Conservation (phyloP, 2,113 vertebrate genomes). For the Macrotis lagotis region DNA sequence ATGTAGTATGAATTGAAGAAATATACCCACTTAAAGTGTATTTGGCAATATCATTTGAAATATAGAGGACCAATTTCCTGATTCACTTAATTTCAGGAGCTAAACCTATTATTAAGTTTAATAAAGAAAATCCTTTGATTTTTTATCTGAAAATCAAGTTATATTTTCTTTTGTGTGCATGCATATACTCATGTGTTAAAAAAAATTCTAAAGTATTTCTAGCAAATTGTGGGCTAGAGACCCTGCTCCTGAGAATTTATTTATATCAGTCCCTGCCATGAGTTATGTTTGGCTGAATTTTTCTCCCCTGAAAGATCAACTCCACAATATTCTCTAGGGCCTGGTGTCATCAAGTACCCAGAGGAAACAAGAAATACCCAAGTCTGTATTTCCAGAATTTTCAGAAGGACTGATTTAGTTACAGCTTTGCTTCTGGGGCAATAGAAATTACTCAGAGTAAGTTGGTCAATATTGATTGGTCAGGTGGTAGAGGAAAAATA, state of each 20-base stretch:
- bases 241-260: background rate
- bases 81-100: conserved; percentile 62
- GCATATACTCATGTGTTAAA: background rate
- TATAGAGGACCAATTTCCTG: background rate
- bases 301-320: background rate
- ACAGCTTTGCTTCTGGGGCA: background rate
- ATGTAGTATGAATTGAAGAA: conserved; percentile 31
- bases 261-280: background rate
- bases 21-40: conserved; percentile 34
- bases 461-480: conserved; percentile 5
- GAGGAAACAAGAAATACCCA: background rate
- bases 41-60: conserved; percentile 41
- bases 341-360: background rate
- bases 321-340: background rate
- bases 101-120: conserved; percentile 31
- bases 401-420: conserved; percentile 19
- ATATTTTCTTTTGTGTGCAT: conserved; percentile 1
- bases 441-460: background rate
- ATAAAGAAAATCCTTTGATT: background rate
- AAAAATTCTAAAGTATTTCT: conserved; percentile 6
- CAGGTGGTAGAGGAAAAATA: conserved; percentile 33
- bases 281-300: background rate
- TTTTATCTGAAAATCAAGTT: background rate
- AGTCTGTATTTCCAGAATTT: background rate
- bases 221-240: background rate